Evolutionary conservation across 2,113 vertebrate genomes (phyloP), one percentile per base, ranked within the genome.

Genomic region (Amphiprion percula): DNA sequence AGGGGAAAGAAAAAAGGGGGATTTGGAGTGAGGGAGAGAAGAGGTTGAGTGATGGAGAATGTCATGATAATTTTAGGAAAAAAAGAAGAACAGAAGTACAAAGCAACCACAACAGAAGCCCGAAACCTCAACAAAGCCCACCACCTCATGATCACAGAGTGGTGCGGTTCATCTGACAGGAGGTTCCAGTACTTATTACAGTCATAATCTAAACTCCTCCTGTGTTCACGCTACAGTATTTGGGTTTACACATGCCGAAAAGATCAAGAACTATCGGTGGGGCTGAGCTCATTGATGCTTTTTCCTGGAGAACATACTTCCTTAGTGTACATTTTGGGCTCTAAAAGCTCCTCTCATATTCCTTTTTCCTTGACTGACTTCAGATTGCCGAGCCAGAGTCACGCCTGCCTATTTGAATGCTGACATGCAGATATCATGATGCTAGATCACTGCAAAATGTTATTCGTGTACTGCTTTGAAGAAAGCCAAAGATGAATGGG

Each of bases 91-190:
- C 76, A 73, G 46, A 86, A 75, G 80, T 89, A 87, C 89, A 93
- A 93, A 92, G 90, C 24, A 9, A 89, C 91, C 91, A 92, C 92
- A 93, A 91, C 82, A 90, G 77, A 93, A 74, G 86, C 47, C 41
- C n/a, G 16, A 74, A 90, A 83, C 85, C 83, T 87, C 86, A 80
- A 75, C 50, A 67, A 88, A 87, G 82, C 87, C 88, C 82, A 88
- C 86, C 88, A 82, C 73, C 82, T 83, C 65, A 68, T 91, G 90
- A 93, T 91, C 84, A 90, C 83, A 91, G 72, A 82, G 64, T 54
- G 2, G 24, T 85, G 84, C 1, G 88, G 91, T 91, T 89, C 52
- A 77, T 89, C 87, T 91, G 81, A 80, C 66, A 85, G 71, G 71
- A 90, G 79, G 62, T 67, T 91, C 82, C 65, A 78, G 64, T 80